Evolutionary conservation across 2,888 invertebrate species (phyloP).

Genomic region (Ecdyonurus torrentis): DNA sequence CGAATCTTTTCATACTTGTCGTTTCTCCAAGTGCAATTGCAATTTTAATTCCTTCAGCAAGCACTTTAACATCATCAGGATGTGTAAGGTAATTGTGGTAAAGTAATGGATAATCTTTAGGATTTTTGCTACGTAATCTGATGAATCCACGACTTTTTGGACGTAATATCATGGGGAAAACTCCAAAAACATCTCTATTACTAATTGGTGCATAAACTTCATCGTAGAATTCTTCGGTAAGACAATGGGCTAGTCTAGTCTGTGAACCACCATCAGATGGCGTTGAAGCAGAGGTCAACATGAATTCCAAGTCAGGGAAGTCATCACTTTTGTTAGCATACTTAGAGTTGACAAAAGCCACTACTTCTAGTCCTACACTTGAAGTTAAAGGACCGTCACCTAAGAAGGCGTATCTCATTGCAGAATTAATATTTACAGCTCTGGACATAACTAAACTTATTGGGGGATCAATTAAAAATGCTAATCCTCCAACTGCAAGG

Average conservation of each 20-base stretch:
- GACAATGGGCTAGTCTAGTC: conserved; percentile 55
- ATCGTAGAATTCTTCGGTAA: conserved; percentile 39
- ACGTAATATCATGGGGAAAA: conserved; percentile 78
- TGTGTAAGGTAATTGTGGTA: conserved; percentile 85
- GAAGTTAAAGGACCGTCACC: conserved; percentile 78
- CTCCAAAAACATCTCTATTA: conserved; percentile 58
- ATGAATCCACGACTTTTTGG: conserved; percentile 74
- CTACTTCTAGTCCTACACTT: conserved; percentile 71
- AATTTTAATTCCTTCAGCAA: conserved; percentile 75
- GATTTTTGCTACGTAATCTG: conserved; percentile 48
- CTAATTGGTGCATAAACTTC: conserved; percentile 36
- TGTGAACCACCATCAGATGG: conserved; percentile 65
- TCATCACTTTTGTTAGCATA: conserved; percentile 74
- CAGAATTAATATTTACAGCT: conserved; percentile 67
- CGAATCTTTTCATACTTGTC: conserved; percentile 46
- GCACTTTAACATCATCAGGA: conserved; percentile 63
- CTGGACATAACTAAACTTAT: conserved; percentile 64
- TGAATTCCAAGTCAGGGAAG: conserved; percentile 85
- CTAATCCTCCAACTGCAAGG: conserved; percentile 69
- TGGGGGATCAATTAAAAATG: conserved; percentile 64
- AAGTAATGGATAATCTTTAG: conserved; percentile 64
- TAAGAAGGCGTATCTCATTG: conserved; percentile 58
- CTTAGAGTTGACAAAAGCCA: conserved; percentile 76
- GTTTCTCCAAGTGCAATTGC: conserved; percentile 68
- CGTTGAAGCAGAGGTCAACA: conserved; percentile 69